Conservation (phyloP, 2,113 vertebrate genomes). For the Neogale vison region DNA sequence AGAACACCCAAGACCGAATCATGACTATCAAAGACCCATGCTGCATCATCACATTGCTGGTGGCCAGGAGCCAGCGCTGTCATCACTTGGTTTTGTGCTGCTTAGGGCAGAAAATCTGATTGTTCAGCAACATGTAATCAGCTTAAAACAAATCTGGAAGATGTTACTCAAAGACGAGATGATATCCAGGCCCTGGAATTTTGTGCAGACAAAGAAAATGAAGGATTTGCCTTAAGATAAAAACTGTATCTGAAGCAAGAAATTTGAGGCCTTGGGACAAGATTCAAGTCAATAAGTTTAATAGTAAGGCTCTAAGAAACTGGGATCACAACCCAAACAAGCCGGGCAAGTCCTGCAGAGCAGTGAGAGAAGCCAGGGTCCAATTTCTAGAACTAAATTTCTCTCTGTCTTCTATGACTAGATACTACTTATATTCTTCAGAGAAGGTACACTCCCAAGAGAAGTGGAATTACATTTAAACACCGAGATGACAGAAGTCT, state of each 20-base stretch:
- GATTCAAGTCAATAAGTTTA: slow-evolving; percentile 72
- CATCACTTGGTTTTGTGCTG: slow-evolving; percentile 86
- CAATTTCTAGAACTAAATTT: slow-evolving; percentile 45
- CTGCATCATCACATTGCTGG: slow-evolving; percentile 76
- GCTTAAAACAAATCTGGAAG: slow-evolving; percentile 89
- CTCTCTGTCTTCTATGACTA: not conserved
- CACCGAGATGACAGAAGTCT: not conserved
- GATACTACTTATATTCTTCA: slow-evolving; percentile 14
- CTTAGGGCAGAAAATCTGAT: slow-evolving; percentile 86
- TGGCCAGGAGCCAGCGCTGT: slow-evolving; percentile 86
- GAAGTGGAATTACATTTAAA: slow-evolving; percentile 2
- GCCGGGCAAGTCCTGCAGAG: not conserved
- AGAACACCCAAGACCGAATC: slow-evolving; percentile 71
- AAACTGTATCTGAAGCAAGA: slow-evolving; percentile 82
- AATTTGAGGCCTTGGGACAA: slow-evolving; percentile 75
- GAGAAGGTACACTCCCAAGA: not conserved
- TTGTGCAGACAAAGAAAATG: slow-evolving; percentile 79
- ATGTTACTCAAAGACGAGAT: slow-evolving; percentile 86
- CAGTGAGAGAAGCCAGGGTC: slow-evolving; percentile 33
- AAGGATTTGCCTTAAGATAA: slow-evolving; percentile 78
- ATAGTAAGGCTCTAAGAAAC: slow-evolving; percentile 70
- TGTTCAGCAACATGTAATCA: slow-evolving; percentile 88
- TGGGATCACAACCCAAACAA: slow-evolving; percentile 48
- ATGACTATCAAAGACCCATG: slow-evolving; percentile 68
- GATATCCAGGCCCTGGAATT: slow-evolving; percentile 85